A percentile compares a stretch with the other conserved stretches of the same genome.
These are phyloP conservation scores for Crypturellus undulatus DNA, from an alignment of 2,113 vertebrate genomes.

Conservation along the genomic window DNA sequence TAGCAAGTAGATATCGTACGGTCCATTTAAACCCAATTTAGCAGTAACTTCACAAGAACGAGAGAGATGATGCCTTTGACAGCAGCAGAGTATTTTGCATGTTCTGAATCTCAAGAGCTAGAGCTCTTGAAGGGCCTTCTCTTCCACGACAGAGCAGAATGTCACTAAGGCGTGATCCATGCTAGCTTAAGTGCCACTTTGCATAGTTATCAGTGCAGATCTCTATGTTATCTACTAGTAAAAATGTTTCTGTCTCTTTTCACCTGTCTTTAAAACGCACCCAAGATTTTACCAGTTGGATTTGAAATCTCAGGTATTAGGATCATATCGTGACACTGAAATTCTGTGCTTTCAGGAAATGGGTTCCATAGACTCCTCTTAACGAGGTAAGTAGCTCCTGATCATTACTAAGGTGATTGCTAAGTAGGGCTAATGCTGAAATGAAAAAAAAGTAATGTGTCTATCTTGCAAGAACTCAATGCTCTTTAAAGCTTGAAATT, in stretches of 20 bases:
- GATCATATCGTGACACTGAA: background rate
- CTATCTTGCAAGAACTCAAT: background rate
- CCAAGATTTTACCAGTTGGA: background rate
- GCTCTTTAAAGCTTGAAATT: background rate
- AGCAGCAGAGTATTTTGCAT: background rate
- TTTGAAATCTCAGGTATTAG: background rate
- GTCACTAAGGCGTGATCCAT: background rate
- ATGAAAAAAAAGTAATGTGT: background rate
- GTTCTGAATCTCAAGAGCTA: background rate
- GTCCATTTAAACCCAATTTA: background rate
- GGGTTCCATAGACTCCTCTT: background rate
- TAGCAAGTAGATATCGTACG: background rate
- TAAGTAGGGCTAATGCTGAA: background rate
- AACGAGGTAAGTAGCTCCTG: background rate
- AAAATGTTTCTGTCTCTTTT: background rate
- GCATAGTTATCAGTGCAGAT: too few species aligned
- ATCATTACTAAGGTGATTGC: background rate
- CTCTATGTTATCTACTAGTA: background rate
- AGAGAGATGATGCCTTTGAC: background rate
- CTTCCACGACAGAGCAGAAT: rapidly evolving
- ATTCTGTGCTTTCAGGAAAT: background rate
- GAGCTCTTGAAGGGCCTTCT: background rate
- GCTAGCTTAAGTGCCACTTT: background rate
- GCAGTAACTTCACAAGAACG: background rate
- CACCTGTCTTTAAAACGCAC: background rate